phyloP scores from a whole-genome alignment of 2,888 invertebrate genomes.

The Mesorhabditis spiculigera region DNA sequence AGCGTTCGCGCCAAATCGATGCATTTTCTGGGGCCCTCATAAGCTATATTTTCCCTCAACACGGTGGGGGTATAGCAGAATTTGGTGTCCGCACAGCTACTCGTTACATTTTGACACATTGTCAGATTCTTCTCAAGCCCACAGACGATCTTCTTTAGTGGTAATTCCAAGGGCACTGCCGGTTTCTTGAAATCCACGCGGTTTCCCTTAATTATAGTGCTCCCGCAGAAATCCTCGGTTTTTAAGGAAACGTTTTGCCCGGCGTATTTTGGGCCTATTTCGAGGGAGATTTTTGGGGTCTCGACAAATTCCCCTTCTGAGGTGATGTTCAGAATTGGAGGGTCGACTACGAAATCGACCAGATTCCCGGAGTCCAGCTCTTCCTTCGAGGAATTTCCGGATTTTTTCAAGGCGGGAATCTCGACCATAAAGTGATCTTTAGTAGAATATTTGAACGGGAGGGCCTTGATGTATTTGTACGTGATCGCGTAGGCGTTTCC shows the following conservation, averaged over 20 bases:
- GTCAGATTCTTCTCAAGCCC: not conserved
- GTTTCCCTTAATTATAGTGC: slow-evolving; percentile 11
- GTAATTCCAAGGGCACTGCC: not conserved
- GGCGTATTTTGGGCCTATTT: slow-evolving; percentile 16
- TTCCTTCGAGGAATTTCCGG: slow-evolving; percentile 9
- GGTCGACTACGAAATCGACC: not conserved
- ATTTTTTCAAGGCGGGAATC: slow-evolving; percentile 23
- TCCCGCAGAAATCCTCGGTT: slow-evolving; percentile 47
- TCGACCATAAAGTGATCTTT: slow-evolving; percentile 39
- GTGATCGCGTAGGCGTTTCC: slow-evolving; percentile 48
- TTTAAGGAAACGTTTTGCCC: slow-evolving; percentile 32
- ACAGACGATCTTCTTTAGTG: not conserved
- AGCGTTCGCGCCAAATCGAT: not conserved
- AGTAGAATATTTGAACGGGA: slow-evolving; percentile 38
- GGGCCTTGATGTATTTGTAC: slow-evolving; percentile 48
- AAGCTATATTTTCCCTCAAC: not conserved
- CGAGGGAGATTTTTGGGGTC: slow-evolving; percentile 21
- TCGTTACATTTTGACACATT: not conserved
- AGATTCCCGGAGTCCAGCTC: not conserved
- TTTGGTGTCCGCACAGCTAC: not conserved
- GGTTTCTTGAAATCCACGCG: not conserved
- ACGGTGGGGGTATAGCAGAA: not conserved
- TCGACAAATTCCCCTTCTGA: slow-evolving; percentile 11
- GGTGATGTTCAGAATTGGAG: slow-evolving; percentile 13
- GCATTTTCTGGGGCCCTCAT: slow-evolving; percentile 1